Percentiles rank a stretch among this genome's conserved stretches.
These are phyloP conservation scores for Ormia ochracea DNA, from an alignment of 2,888 invertebrate species.

Conservation along the genomic window DNA sequence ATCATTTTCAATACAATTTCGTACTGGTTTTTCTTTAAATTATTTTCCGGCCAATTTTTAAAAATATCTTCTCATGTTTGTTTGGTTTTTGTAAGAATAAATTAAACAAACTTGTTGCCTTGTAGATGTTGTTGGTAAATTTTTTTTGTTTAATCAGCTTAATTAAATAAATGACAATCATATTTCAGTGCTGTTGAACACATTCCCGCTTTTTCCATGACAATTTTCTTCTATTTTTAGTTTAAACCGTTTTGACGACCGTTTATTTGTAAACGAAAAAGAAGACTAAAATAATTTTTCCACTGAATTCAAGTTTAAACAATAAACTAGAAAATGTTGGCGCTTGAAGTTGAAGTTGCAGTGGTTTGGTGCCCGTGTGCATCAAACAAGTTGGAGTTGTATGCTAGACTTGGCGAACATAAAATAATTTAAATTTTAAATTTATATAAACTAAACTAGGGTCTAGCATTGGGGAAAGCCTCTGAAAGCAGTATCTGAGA, in stretches of 20 bases:
- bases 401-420: not conserved
- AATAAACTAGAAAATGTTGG: conserved; percentile 30
- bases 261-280: conserved; percentile 31
- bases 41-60: conserved; percentile 4
- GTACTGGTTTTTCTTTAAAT: not conserved
- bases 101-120: not conserved
- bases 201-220: conserved; percentile 14
- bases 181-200: conserved; percentile 13
- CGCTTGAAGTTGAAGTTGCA: conserved; percentile 22
- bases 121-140: not conserved
- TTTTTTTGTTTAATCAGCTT: conserved; percentile 39
- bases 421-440: not conserved
- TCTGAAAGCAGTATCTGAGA: not conserved
- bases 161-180: conserved; percentile 1
- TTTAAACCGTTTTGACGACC: conserved; percentile 43
- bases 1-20: not conserved
- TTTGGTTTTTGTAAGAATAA: not conserved
- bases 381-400: conserved; percentile 31
- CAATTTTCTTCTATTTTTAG: not conserved
- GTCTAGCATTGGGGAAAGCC: not conserved
- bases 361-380: not conserved
- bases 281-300: conserved; percentile 44
- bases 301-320: conserved; percentile 43
- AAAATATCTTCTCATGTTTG: not conserved
- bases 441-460: not conserved